These are phyloP conservation scores for Magallana gigas DNA, from an alignment of 1,140 invertebrate species.

Conservation along the genomic window DNA sequence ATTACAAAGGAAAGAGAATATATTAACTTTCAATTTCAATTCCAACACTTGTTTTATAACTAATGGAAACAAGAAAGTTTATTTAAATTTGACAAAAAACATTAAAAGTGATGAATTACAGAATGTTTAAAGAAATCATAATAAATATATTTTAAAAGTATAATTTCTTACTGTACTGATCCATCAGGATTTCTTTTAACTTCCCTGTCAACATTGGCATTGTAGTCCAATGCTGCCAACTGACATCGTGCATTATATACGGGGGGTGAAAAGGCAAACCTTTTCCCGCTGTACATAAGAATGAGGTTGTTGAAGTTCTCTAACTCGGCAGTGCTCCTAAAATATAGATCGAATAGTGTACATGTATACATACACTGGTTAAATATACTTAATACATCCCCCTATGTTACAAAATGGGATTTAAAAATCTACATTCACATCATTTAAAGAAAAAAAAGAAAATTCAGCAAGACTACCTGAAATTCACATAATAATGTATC, in stretches of 20 bases:
- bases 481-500: slow-evolving; percentile 43
- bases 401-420: background rate
- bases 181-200: slow-evolving; percentile 4
- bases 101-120: too few relatives aligned
- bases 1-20: too few relatives aligned
- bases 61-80: too few relatives aligned
- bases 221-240: slow-evolving; percentile 44
- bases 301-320: slow-evolving; percentile 36
- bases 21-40: too few relatives aligned
- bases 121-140: too few relatives aligned
- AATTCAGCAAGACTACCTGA: slow-evolving; percentile 25
- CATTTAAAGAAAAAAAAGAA: background rate
- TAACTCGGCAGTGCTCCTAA: slow-evolving; percentile 37
- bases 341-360: background rate
- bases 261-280: slow-evolving; percentile 37
- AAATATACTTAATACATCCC: too few relatives aligned
- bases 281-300: slow-evolving; percentile 33
- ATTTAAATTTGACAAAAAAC: too few relatives aligned
- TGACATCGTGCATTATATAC: slow-evolving; percentile 32
- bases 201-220: slow-evolving; percentile 26
- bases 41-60: too few relatives aligned
- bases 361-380: too few relatives aligned
- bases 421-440: background rate
- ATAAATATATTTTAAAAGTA: too few relatives aligned
- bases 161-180: slow-evolving; percentile 37